Evolutionary conservation across 2,113 vertebrate genomes (phyloP), one percentile per base, ranked within the genome.

Genomic region (Globicephala melas): DNA sequence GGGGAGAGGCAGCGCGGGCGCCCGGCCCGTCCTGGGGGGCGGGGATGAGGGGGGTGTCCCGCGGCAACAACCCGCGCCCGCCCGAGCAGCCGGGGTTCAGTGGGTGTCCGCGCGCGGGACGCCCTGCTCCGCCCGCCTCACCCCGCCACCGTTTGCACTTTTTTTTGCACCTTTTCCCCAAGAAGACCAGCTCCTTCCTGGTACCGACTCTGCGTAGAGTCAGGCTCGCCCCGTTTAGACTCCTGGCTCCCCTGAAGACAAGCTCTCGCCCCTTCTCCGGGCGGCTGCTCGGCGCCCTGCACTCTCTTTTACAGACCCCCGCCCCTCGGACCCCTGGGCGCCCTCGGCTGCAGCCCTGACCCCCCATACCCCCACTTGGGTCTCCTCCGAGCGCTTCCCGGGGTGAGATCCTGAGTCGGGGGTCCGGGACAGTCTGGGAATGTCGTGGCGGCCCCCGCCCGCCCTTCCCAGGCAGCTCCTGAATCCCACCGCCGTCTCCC

Each of bases 191-290:
- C n/a, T 50, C 92, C 31, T 15, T 63, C 17, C 50, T 58, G 4
- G 21, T 20, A 21, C 41, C 2, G 53, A 85, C 62, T 25, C 58
- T 4, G 14, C 12, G 9, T 1, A 1, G 62, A 38, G 21, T 10
- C 55, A 18, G 1, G 47, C n/a, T 20, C 44, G 26, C 65, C 15
- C 94, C 82, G 68, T 97, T 95, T 95, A 91, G 94, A 92, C 95
- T 68, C 96, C 97, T 10, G 89, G 70, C 90, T 93, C 44, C 96
- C 0, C 63, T 90, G 97, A 79, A 91, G 95, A 76, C 55, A 12
- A 55, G 79, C 28, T 3, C 38, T 31, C 20, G 7, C 53, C 94
- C 70, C 44, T 25, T 28, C 31, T 10, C 76, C 0, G 12, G 36
- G 80, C 6, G 3, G 26, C 87, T 21, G 3, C 95, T 77, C 33